Evolutionary conservation across 2,888 invertebrate species (phyloP), one percentile per base, ranked within the genome.

Genomic region (Rhyacophila evoluta): DNA sequence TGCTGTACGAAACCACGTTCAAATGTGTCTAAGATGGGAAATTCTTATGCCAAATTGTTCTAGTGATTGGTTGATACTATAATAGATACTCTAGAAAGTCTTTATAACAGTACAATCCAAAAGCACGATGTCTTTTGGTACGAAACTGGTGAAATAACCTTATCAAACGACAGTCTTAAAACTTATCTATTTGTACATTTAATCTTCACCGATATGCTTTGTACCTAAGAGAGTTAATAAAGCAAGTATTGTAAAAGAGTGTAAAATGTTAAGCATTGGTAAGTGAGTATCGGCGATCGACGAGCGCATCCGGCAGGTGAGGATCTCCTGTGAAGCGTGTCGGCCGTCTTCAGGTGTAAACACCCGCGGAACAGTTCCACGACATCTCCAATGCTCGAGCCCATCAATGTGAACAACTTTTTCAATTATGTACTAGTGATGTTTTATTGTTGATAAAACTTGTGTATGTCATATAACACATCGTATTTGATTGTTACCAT

Each of bases 301-400:
- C 55, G 19, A 8, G 55, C 25, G 19, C 55, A 55, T 55, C 55
- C 55, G 55, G 55, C 55, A 55, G 55, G 74, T 36, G 67, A 33
- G n/a, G 28, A 67, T 67, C 39, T 73, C 36, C 25, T 73, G 73
- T 4, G 37, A 55, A 28, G 41, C 73, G 39, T 39, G 39, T 39
- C 28, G 73, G 55, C 39, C 39, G 55, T 19, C 15, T 15, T 25
- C 41, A 39, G 73, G 55, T 28, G 72, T 33, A 19, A 8, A 55
- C 55, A 55, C 55, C 55, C 55, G 55, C 25, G 12, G 25, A 55
- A 55, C 55, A 55, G 19, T 15, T 15, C 41, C 2, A 41, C 41
- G 41, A 41, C 41, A 41, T 41, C 12, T 25, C 55, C 55, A 55
- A 25, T 2, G 1, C 55, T 55, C 25, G 8, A 55, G 10, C 55